Base-by-base conservation (phyloP, 2,888 invertebrate genomes). In the Lathronympha strigana region DNA sequence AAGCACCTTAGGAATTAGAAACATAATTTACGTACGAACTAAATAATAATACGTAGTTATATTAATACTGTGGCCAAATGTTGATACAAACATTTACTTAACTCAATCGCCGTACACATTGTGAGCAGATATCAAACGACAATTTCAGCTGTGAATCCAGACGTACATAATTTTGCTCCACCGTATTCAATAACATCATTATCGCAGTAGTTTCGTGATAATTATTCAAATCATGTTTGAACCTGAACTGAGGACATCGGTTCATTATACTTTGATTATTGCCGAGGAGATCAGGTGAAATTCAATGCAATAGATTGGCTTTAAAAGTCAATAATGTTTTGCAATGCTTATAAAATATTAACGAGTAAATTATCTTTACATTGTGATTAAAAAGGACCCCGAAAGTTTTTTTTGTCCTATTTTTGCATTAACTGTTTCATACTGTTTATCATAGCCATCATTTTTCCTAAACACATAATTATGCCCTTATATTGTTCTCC, bases 191-290 rank as follows among this genome's bases (percentile, higher is more conserved):
- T 66, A 31, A 61, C 49, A 31, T 61, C 38, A 61, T 54, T 66
- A 61, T 53, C 53, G 49, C 47, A 47, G 54, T 21, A 61, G 61
- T 54, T 49, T 54, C 33, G 60, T 55, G 66, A 64, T 70, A 61
- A 69, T 67, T 38, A 69, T 68, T 66, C 63, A 67, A 72, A 70
- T 70, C 68, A 61, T 45, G 66, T 70, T 68, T 64, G 63, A 38
- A 68, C 66, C 69, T 61, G 63, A 69, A 67, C 70, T 66, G 64
- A 68, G 53, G 58, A 43, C 58, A 40, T 33, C 68, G 70, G 68
- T 68, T 71, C 69, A 72, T 69, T 67, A 67, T 50, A 63, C 63
- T 53, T 61, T 61, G 50, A 55, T 68, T 45, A 60, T 64, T 60
- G 19, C 47, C 28, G 38, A 38, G 19, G 45, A 47, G 60, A 61